A percentile compares a stretch with the other conserved stretches of the same genome.
These are phyloP conservation scores for Halesus radiatus DNA, from an alignment of 1,140 invertebrate genomes.

Conservation along the genomic window DNA sequence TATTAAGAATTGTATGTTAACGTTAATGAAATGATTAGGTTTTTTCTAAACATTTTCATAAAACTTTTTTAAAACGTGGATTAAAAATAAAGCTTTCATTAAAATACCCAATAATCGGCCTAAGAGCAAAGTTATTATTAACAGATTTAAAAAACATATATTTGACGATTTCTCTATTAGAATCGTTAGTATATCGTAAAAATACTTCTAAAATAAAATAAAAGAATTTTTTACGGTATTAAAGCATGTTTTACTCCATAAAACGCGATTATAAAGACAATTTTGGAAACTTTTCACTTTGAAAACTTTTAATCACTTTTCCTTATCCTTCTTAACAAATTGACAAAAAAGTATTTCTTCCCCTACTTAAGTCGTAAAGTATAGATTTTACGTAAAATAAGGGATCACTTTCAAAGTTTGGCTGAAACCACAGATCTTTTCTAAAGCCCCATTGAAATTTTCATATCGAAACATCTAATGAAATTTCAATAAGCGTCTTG, in stretches of 20 bases:
- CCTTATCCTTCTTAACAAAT: conserved; percentile 46
- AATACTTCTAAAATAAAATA: conserved; percentile 29
- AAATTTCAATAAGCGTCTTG: conserved; percentile 23
- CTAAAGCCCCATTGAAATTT: conserved; percentile 29
- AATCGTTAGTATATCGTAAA: conserved; percentile 14
- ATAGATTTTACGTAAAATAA: conserved; percentile 30
- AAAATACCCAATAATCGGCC: neutral
- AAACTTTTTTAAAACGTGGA: neutral
- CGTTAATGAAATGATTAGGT: neutral
- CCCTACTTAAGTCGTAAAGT: conserved; percentile 29
- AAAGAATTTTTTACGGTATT: conserved; percentile 31
- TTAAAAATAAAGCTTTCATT: neutral
- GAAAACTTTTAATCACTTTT: conserved; percentile 43
- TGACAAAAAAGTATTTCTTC: conserved; percentile 39
- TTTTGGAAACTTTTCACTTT: conserved; percentile 45
- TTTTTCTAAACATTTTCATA: neutral
- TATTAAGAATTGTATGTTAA: too few species aligned
- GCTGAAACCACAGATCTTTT: conserved; percentile 10
- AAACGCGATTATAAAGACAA: conserved; percentile 45
- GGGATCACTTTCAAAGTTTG: conserved; percentile 36
- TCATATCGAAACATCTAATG: conserved; percentile 13
- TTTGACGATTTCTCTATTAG: neutral
- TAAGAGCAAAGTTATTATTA: neutral
- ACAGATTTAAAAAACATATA: neutral
- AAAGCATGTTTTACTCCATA: conserved; percentile 37